Evolutionary conservation across 1,140 invertebrate species (phyloP).

Genomic region (Teleopsis dalmanni): DNA sequence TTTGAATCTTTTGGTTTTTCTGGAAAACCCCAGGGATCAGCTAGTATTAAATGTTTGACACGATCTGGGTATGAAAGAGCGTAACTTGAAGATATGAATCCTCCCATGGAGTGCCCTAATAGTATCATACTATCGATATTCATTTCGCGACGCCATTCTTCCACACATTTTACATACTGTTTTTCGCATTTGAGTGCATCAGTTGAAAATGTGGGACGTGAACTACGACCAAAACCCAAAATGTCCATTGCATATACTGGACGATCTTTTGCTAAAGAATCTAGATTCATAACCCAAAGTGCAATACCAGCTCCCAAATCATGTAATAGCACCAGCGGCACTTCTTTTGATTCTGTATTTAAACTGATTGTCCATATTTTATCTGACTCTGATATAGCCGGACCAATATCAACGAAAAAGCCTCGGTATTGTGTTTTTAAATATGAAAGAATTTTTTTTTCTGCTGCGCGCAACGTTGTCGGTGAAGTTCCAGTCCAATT

Average conservation of each 20-base stretch:
- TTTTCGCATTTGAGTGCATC: constrained; percentile 75
- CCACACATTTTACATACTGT: constrained; percentile 85
- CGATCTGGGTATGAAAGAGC: constrained; percentile 73
- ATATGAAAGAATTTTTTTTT: constrained; percentile 81
- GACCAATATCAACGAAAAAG: constrained; percentile 78
- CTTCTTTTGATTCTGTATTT: constrained; percentile 67
- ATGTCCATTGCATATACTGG: constrained; percentile 92
- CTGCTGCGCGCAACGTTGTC: constrained; percentile 68
- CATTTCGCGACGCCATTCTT: constrained; percentile 89
- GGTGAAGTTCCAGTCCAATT: constrained; percentile 78
- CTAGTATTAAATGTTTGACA: constrained; percentile 84
- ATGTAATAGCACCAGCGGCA: constrained; percentile 84
- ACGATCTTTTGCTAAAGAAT: constrained; percentile 64
- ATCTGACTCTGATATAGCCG: constrained; percentile 67
- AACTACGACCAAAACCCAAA: constrained; percentile 89
- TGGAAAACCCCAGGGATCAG: constrained; percentile 96
- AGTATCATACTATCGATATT: constrained; percentile 82
- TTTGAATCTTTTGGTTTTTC: constrained; percentile 67
- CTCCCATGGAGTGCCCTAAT: constrained; percentile 92
- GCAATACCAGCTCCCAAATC: constrained; percentile 91
- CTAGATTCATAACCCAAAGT: constrained; percentile 87
- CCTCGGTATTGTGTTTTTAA: constrained; percentile 70
- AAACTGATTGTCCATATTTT: constrained; percentile 85
- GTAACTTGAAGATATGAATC: constrained; percentile 88
- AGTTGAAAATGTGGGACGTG: constrained; percentile 72